Conservation (phyloP, 2,888 invertebrate genomes). For the Conomelus anceps region DNA sequence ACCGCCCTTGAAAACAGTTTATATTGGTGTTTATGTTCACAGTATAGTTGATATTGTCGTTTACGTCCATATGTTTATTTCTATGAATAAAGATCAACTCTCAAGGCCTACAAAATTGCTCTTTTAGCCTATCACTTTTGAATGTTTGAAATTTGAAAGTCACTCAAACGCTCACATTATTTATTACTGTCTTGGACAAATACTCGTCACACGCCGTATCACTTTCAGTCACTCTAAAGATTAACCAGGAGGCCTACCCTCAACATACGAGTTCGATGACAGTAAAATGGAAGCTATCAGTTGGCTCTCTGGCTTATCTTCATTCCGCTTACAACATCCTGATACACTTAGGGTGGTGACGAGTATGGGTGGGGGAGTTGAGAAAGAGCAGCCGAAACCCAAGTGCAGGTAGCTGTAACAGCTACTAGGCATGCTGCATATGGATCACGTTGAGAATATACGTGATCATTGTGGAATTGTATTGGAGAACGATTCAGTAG, state of each 20-base stretch:
- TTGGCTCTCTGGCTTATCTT: background rate
- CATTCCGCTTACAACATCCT: background rate
- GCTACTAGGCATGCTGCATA: too few relatives aligned
- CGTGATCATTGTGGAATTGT: background rate
- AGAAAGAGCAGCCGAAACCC: background rate
- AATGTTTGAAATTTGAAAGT: too few relatives aligned
- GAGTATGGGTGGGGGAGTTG: background rate
- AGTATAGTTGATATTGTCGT: too few relatives aligned
- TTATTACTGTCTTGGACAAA: background rate
- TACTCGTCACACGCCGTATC: background rate
- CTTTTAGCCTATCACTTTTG: too few relatives aligned
- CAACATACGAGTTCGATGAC: background rate
- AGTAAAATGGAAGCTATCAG: background rate
- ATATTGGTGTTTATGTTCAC: too few relatives aligned
- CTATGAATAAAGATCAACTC: too few relatives aligned
- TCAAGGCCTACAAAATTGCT: too few relatives aligned
- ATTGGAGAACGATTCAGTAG: background rate
- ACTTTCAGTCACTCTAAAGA: background rate
- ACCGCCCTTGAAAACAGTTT: too few relatives aligned
- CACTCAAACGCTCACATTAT: too few relatives aligned
- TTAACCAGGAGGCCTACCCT: background rate
- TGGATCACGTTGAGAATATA: background rate
- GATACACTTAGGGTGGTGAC: background rate
- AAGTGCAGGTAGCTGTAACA: background rate
- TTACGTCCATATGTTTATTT: too few relatives aligned